Percentiles rank a stretch among this genome's conserved stretches.
These are phyloP conservation scores for Lepidocyrtoides sp. DNA, from an alignment of 2,888 invertebrate species.

Conservation along the genomic window DNA sequence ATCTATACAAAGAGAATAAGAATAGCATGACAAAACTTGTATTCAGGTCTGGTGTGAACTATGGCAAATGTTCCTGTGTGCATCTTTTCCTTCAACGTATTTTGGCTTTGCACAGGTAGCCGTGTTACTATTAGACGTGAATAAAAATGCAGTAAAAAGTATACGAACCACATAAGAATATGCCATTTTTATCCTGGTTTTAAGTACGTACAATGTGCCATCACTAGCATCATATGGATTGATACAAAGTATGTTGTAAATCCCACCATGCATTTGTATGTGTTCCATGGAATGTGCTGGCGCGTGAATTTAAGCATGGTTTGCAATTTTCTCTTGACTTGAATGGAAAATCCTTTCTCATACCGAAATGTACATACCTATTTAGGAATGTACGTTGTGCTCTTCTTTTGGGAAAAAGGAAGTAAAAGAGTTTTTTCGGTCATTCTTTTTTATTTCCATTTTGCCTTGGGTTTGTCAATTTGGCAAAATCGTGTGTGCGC, in stretches of 20 bases:
- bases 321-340: conserved; percentile 59
- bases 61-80: background rate
- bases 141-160: too few relatives aligned
- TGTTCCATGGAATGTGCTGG: conserved; percentile 66
- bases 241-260: conserved; percentile 1
- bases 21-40: conserved; percentile 9
- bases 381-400: background rate
- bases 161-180: conserved; percentile 15
- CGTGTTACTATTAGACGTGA: too few relatives aligned
- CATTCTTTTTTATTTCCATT: background rate
- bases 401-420: background rate
- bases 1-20: background rate
- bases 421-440: conserved; percentile 58
- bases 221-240: background rate
- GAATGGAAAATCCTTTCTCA: conserved; percentile 52
- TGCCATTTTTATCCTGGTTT: conserved; percentile 18
- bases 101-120: too few relatives aligned
- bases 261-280: too few relatives aligned
- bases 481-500: conserved; percentile 62
- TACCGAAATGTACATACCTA: background rate
- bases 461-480: conserved; percentile 75
- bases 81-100: too few relatives aligned
- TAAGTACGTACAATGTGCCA: background rate
- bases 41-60: conserved; percentile 7
- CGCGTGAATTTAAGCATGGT: conserved; percentile 66